phyloP scores from a whole-genome alignment of 2,113 vertebrate genomes.

The Nibea coibor region DNA sequence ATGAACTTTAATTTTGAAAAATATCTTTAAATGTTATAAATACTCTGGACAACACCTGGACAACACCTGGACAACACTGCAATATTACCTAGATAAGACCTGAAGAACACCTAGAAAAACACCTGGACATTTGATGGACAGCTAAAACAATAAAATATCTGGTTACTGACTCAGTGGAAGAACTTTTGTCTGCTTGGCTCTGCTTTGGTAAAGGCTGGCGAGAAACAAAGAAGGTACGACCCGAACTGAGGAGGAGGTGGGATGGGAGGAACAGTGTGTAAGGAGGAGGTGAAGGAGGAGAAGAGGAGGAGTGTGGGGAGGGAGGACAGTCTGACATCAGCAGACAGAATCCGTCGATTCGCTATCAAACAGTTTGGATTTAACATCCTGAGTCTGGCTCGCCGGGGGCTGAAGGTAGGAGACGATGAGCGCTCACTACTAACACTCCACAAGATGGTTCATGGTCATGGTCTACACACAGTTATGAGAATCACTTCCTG shows the following conservation, averaged over 20 bases:
- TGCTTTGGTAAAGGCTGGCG: neutral
- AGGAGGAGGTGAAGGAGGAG: slow-evolving; percentile 53
- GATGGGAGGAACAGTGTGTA: slow-evolving; percentile 55
- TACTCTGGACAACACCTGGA: neutral
- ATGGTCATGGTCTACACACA: too few relatives aligned
- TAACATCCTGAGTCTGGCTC: slow-evolving; percentile 88
- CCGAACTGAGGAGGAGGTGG: neutral
- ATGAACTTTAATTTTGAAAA: neutral
- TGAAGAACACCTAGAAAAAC: neutral
- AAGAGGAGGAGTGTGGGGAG: slow-evolving; percentile 54
- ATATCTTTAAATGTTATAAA: too few relatives aligned
- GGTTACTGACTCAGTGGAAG: neutral
- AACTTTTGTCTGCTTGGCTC: neutral
- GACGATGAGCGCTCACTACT: too few relatives aligned
- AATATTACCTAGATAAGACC: neutral
- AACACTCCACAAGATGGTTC: neutral
- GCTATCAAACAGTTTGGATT: slow-evolving; percentile 78
- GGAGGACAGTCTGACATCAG: slow-evolving; percentile 82
- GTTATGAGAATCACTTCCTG: too few relatives aligned
- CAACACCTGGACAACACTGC: neutral
- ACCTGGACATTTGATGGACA: neutral
- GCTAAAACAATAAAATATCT: neutral
- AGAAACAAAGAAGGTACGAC: neutral
- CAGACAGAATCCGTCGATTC: slow-evolving; percentile 71
- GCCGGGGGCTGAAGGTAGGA: slow-evolving; percentile 85